Conservation (phyloP, 2,113 vertebrate genomes). For the Scopus umbretta region DNA sequence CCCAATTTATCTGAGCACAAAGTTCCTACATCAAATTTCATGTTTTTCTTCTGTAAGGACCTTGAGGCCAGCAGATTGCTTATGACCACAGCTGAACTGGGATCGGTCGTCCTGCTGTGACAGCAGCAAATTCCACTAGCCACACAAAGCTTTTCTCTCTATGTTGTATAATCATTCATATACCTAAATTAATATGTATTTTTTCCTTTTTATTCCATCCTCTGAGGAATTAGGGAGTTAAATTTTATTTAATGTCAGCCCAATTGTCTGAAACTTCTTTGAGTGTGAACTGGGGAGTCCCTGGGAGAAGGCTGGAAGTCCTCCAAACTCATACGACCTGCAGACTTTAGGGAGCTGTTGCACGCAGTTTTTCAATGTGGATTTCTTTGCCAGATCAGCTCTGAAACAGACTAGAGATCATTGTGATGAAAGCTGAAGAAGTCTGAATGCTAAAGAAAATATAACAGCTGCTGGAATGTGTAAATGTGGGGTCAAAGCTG, state of each 20-base stretch:
- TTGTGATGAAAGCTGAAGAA: slow-evolving; percentile 37
- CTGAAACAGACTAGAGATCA: neutral
- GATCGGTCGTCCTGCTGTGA: neutral
- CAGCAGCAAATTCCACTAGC: neutral
- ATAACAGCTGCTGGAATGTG: slow-evolving; percentile 6
- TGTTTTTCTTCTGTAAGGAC: neutral
- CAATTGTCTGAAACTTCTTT: neutral
- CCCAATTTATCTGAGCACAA: neutral
- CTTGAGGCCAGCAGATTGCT: neutral
- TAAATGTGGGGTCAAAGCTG: neutral
- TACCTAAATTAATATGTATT: neutral
- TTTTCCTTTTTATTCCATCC: neutral
- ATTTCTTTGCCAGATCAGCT: slow-evolving; percentile 42
- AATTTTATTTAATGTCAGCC: neutral
- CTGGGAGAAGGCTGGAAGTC: neutral
- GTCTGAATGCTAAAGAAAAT: slow-evolving; percentile 14
- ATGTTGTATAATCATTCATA: neutral
- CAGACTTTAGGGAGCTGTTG: neutral
- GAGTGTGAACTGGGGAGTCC: neutral
- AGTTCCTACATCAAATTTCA: neutral
- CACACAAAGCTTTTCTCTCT: neutral
- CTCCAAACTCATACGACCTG: neutral
- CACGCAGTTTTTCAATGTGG: neutral
- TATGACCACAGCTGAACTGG: neutral
- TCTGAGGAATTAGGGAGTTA: neutral